phyloP scores from a whole-genome alignment of 2,113 vertebrate genomes.

The Calidris pygmaea region DNA sequence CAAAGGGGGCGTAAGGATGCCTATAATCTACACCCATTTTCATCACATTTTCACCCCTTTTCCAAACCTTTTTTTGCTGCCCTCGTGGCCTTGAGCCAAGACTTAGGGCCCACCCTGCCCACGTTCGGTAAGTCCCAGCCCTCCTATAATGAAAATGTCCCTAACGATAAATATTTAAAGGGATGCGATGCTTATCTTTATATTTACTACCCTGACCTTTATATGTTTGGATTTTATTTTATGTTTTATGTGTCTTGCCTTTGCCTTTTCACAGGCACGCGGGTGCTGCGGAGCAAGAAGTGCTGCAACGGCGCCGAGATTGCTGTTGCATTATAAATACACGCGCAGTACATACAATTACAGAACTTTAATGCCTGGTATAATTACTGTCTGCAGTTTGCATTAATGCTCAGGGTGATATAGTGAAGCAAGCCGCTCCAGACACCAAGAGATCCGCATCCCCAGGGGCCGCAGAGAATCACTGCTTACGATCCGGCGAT shows the following conservation, averaged over 20 bases:
- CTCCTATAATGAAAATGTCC: conserved; percentile 34
- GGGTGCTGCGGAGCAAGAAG: background rate
- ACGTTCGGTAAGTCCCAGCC: background rate
- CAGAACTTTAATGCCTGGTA: conserved; percentile 41
- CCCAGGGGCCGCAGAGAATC: background rate
- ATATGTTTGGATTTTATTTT: conserved; percentile 20
- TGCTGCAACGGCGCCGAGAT: background rate
- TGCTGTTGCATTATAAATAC: conserved; percentile 12
- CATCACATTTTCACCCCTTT: background rate
- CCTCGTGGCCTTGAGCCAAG: background rate
- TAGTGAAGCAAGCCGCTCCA: background rate
- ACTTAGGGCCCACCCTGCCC: accelerated
- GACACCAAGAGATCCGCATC: background rate
- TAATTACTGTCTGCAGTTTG: conserved; percentile 55
- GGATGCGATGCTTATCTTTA: conserved; percentile 30
- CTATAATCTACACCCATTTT: background rate
- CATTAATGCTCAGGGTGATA: conserved; percentile 30
- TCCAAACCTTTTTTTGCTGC: background rate
- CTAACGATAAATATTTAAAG: conserved; percentile 47
- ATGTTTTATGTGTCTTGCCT: conserved; percentile 12
- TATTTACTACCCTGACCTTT: conserved; percentile 64
- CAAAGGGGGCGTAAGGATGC: background rate
- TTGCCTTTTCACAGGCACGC: background rate
- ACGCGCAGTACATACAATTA: background rate
- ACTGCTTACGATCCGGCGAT: background rate